A percentile compares a stretch with the other conserved stretches of the same genome.
Conservation (phyloP, 2,888 invertebrate genomes). For the Cerastis rubricosa region DNA sequence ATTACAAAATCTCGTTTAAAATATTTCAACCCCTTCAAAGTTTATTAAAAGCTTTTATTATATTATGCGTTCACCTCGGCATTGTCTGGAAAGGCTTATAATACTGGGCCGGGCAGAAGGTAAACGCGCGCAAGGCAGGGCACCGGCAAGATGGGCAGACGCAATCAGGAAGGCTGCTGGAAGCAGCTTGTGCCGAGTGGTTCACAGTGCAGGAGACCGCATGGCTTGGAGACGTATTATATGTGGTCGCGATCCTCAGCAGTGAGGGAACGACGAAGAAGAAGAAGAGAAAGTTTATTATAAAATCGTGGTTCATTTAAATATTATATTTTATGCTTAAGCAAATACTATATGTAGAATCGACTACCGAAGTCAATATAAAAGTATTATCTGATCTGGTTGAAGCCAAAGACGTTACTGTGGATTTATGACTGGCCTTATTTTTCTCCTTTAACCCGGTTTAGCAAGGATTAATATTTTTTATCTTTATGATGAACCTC, state of each 20-base stretch:
- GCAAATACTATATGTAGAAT: conserved; percentile 13
- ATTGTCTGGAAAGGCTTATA: no score
- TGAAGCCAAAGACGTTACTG: conserved; percentile 8
- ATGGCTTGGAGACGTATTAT: no score
- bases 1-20: conserved; percentile 21
- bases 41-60: no score
- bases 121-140: no score
- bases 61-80: no score
- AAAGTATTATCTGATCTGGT: conserved; percentile 43
- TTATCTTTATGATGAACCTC: conserved; percentile 17
- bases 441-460: conserved; percentile 33
- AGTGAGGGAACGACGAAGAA: no score
- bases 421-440: conserved; percentile 29
- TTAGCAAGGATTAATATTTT: conserved; percentile 12
- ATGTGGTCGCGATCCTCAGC: no score
- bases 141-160: no score
- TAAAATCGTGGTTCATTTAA: conserved; percentile 21
- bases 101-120: no score
- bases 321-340: conserved; percentile 12
- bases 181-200: no score
- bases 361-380: conserved; percentile 34
- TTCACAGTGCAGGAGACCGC: no score
- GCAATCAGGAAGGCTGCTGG: no score
- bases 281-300: conserved; percentile 31
- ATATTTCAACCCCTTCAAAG: conserved; percentile 1